Evolutionary conservation across 1,140 invertebrate species (phyloP), one percentile per base, ranked within the genome.

Genomic region (Meloidogyne hapla): DNA sequence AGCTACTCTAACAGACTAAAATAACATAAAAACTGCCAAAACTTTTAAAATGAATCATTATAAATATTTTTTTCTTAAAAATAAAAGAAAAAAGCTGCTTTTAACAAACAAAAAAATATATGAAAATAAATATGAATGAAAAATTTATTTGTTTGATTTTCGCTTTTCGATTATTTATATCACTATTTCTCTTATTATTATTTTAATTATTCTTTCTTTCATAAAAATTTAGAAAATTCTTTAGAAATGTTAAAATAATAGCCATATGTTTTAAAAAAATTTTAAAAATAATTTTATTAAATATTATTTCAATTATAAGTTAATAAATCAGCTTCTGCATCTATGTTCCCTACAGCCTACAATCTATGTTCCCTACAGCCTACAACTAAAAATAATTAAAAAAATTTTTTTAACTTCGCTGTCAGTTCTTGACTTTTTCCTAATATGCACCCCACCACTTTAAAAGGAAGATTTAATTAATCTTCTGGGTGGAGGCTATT

Each of bases 351-450:
- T n/a, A n/a, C n/a, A n/a, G n/a, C n/a, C n/a, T n/a, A n/a, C n/a
- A n/a, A n/a, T n/a, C n/a, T n/a, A n/a, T n/a, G n/a, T n/a, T n/a
- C n/a, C n/a, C n/a, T n/a, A n/a, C n/a, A n/a, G n/a, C n/a, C n/a
- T n/a, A n/a, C n/a, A n/a, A n/a, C n/a, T n/a, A n/a, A n/a, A n/a
- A n/a, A n/a, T n/a, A n/a, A n/a, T n/a, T n/a, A n/a, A n/a, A n/a
- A n/a, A n/a, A n/a, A n/a, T n/a, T n/a, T n/a, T n/a, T n/a, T n/a
- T n/a, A 40, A 69, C 23, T 69, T 26, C 28, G 68, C 68, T 56
- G 25, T 73, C 66, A 63, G 75, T 76, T 76, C 75, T 76, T 76
- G 33, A 76, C 75, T 76, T 76, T 76, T 76, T 76, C 75, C 75
- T 76, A 76, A 63, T 72, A 72, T 69, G 68, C 67, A 25, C 38